phyloP scores from a whole-genome alignment of 1,140 invertebrate genomes.

The Pteromalus puparum region DNA sequence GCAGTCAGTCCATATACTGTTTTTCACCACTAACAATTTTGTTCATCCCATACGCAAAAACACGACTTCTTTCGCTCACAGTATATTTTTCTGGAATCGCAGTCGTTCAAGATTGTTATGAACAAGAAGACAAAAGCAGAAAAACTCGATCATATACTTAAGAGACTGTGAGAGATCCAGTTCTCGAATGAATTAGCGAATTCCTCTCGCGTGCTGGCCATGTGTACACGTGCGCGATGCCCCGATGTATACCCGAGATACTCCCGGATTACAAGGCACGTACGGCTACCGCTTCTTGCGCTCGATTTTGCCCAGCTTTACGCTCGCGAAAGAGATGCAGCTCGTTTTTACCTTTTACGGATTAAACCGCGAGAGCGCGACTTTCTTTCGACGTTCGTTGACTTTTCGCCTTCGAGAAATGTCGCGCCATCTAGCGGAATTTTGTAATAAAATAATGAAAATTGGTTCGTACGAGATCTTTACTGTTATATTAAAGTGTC shows the following conservation, averaged over 20 bases:
- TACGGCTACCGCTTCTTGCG: slow-evolving; percentile 16
- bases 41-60: no score
- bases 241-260: not conserved
- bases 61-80: no score
- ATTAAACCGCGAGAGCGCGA: not conserved
- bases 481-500: no score
- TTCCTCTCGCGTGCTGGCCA: not conserved
- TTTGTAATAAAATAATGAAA: no score
- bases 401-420: no score
- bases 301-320: not conserved
- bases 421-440: no score
- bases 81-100: no score
- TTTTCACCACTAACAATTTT: no score
- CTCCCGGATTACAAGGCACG: slow-evolving; percentile 20
- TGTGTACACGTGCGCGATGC: slow-evolving; percentile 1
- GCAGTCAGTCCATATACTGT: no score
- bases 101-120: not conserved
- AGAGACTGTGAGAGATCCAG: not conserved
- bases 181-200: not conserved
- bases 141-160: not conserved
- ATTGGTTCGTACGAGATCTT: no score
- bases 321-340: not conserved
- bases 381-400: not conserved
- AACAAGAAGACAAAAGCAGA: not conserved
- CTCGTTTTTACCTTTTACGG: slow-evolving; percentile 6